These are phyloP conservation scores for Minunthozetes semirufus DNA, from an alignment of 2,888 invertebrate species.

Conservation along the genomic window DNA sequence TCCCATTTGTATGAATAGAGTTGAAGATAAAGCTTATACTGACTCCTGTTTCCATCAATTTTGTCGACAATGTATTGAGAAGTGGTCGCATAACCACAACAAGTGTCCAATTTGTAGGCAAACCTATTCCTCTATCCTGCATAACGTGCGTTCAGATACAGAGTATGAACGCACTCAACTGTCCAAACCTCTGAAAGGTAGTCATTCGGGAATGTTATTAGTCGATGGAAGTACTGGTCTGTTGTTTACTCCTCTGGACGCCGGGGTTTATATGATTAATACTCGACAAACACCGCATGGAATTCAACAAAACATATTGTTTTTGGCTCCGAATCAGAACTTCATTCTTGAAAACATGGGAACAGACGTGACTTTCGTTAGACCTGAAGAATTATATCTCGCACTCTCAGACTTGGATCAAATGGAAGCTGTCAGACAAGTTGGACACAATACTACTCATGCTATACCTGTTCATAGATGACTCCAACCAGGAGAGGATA, in stretches of 20 bases:
- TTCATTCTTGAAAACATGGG: neutral
- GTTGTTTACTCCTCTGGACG: neutral
- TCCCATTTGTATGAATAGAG: neutral
- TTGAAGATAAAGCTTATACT: neutral
- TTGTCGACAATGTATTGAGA: neutral
- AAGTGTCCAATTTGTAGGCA: neutral
- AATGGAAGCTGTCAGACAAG: neutral
- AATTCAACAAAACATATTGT: neutral
- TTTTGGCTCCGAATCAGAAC: conserved; percentile 1
- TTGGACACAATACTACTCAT: neutral
- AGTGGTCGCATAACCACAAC: conserved; percentile 2
- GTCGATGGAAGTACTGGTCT: neutral
- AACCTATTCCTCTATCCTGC: neutral
- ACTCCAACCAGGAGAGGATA: neutral
- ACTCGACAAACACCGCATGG: neutral
- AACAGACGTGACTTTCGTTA: neutral
- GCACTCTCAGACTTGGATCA: neutral
- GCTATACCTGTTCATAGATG: no score
- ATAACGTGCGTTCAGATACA: neutral
- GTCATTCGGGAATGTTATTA: neutral
- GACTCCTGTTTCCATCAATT: neutral
- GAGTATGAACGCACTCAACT: neutral
- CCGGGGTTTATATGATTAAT: conserved; percentile 5
- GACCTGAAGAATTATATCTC: neutral
- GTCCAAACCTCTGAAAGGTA: neutral